phyloP scores from a whole-genome alignment of 2,888 invertebrate genomes.

The Atethmia centrago region DNA sequence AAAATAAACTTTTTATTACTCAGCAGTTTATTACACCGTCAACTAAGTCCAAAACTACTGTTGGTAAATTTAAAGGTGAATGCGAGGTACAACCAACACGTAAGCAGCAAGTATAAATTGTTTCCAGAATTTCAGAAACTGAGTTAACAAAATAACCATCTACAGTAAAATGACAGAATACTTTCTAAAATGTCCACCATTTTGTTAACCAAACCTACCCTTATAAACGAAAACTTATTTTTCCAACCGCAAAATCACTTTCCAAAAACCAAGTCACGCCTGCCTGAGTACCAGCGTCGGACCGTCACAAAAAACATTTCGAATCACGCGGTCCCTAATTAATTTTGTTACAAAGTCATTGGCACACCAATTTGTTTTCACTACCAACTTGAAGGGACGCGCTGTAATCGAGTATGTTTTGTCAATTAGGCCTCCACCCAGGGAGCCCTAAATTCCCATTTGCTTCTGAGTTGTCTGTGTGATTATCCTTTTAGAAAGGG shows the following conservation, averaged over 20 bases:
- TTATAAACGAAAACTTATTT: constrained; percentile 38
- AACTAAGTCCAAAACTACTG: not conserved
- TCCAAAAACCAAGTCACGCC: constrained; percentile 24
- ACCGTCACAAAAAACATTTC: constrained; percentile 54
- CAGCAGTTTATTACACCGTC: not conserved
- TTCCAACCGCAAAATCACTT: constrained; percentile 35
- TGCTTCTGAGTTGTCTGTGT: constrained; percentile 81
- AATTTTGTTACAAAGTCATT: constrained; percentile 72
- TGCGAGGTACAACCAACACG: not conserved
- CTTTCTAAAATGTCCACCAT: not conserved
- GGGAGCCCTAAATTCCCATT: constrained; percentile 86
- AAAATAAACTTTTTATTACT: not conserved
- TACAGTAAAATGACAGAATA: not conserved
- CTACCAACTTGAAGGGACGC: constrained; percentile 66
- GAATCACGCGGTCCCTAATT: constrained; percentile 65
- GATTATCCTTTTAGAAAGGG: constrained; percentile 87
- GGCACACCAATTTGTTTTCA: constrained; percentile 72
- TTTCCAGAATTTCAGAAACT: too few relatives aligned
- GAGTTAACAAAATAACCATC: not conserved
- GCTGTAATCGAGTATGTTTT: constrained; percentile 83
- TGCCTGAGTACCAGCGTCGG: constrained; percentile 6
- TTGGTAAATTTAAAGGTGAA: not conserved
- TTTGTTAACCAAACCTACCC: not conserved
- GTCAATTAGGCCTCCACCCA: constrained; percentile 83
- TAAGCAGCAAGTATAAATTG: not conserved